These are phyloP conservation scores for Listrodromus nycthemerus DNA, from an alignment of 2,888 invertebrate genomes.

Conservation along the genomic window DNA sequence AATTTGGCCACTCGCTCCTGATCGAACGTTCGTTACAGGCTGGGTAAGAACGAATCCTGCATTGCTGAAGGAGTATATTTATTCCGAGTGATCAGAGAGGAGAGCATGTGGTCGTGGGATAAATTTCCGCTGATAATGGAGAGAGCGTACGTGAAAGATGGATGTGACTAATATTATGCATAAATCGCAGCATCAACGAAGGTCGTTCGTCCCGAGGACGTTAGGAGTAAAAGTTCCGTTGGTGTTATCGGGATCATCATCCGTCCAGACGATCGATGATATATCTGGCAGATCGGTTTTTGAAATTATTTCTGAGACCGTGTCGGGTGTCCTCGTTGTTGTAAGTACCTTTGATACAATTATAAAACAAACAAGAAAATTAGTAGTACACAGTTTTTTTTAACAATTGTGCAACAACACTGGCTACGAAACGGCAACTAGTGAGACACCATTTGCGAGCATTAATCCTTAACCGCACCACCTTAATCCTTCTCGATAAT, in stretches of 20 bases:
- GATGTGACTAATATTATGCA: slow-evolving; percentile 15
- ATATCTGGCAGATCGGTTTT: slow-evolving; percentile 42
- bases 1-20: neutral
- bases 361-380: slow-evolving; percentile 44
- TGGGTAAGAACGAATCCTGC: slow-evolving; percentile 60
- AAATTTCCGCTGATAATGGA: slow-evolving; percentile 19
- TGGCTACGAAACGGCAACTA: neutral
- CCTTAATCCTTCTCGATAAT: too few relatives aligned
- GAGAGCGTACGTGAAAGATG: neutral
- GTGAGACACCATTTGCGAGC: too few relatives aligned
- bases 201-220: slow-evolving; percentile 74
- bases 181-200: slow-evolving; percentile 69
- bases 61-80: slow-evolving; percentile 58
- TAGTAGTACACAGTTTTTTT: slow-evolving; percentile 12
- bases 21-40: slow-evolving; percentile 38
- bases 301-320: slow-evolving; percentile 59
- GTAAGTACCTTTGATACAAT: slow-evolving; percentile 62
- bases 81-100: slow-evolving; percentile 38
- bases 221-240: slow-evolving; percentile 71
- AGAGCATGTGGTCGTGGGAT: slow-evolving; percentile 26
- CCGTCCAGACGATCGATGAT: slow-evolving; percentile 67
- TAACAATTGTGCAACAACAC: neutral
- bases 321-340: slow-evolving; percentile 51
- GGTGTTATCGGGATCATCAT: slow-evolving; percentile 69
- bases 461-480: too few relatives aligned